Conservation (phyloP, 1,140 invertebrate species). For the Cotesia glomerata region DNA sequence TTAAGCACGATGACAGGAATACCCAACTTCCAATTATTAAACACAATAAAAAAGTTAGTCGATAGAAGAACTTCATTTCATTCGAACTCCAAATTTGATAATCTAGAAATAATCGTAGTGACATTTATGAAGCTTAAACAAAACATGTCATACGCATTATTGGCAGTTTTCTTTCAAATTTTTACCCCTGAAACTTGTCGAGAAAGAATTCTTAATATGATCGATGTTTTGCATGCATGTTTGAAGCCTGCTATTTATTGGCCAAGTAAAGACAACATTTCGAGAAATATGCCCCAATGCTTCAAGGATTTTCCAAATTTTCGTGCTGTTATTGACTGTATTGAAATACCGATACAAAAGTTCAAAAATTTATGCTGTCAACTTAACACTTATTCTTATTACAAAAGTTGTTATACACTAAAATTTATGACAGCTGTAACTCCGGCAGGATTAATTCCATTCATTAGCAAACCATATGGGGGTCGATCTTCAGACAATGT, state of each 20-base stretch:
- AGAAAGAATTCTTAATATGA: slow-evolving; percentile 29
- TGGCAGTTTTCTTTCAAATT: slow-evolving; percentile 28
- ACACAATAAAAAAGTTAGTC: slow-evolving; percentile 13
- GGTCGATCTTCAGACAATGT: slow-evolving; percentile 42
- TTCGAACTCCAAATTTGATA: not conserved
- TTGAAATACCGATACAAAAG: slow-evolving; percentile 33
- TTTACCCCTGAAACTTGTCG: slow-evolving; percentile 28
- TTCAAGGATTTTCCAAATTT: slow-evolving; percentile 41
- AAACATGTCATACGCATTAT: slow-evolving; percentile 33
- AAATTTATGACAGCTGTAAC: slow-evolving; percentile 50
- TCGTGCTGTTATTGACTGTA: slow-evolving; percentile 41
- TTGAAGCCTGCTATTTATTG: slow-evolving; percentile 33
- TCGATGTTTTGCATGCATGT: slow-evolving; percentile 25
- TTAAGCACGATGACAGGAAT: slow-evolving; percentile 27
- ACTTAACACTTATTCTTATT: slow-evolving; percentile 38
- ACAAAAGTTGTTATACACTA: slow-evolving; percentile 40
- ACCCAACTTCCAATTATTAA: slow-evolving; percentile 13
- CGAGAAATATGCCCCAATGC: slow-evolving; percentile 35
- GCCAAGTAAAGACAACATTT: slow-evolving; percentile 32
- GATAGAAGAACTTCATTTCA: not conserved
- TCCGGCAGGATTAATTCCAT: slow-evolving; percentile 45
- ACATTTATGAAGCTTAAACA: slow-evolving; percentile 35
- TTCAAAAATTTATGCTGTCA: slow-evolving; percentile 31
- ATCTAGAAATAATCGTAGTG: slow-evolving; percentile 17
- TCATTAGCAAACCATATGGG: slow-evolving; percentile 44